Evolutionary conservation across 2,113 vertebrate species (phyloP).

Genomic region (Scatophagus argus): DNA sequence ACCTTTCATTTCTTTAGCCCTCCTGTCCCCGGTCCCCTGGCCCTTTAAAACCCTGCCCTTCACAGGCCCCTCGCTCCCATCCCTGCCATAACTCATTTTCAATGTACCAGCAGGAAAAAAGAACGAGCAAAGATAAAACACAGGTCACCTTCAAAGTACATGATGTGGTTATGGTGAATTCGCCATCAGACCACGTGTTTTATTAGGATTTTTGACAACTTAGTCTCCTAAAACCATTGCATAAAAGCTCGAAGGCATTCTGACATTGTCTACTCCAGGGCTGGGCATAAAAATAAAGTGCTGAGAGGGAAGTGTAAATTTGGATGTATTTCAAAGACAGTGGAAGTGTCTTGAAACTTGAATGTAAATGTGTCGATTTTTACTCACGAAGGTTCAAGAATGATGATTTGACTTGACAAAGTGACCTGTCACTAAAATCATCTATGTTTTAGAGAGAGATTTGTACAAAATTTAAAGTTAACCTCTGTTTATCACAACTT

Average conservation of each 20-base stretch:
- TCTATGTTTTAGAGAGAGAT: background rate
- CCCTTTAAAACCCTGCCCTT: conserved; percentile 72
- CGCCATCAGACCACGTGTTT: conserved; percentile 52
- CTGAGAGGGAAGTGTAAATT: conserved; percentile 56
- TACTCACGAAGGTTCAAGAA: background rate
- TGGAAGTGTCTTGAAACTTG: conserved; percentile 24
- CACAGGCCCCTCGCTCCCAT: conserved; percentile 43
- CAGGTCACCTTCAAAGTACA: conserved; percentile 74
- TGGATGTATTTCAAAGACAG: conserved; percentile 45
- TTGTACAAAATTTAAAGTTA: background rate
- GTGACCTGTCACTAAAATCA: background rate
- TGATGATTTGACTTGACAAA: conserved; percentile 20
- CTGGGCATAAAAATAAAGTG: conserved; percentile 64
- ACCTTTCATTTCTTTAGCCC: conserved; percentile 58
- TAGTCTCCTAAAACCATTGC: conserved; percentile 50
- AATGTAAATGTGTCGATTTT: conserved; percentile 29
- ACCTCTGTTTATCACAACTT: conserved; percentile 1
- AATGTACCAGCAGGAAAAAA: conserved; percentile 57
- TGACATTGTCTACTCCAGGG: conserved; percentile 56
- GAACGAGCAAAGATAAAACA: conserved; percentile 71
- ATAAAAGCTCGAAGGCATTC: conserved; percentile 60
- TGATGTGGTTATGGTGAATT: conserved; percentile 70
- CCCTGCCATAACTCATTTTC: conserved; percentile 72
- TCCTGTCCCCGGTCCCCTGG: conserved; percentile 45
- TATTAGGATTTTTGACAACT: conserved; percentile 69